These are phyloP conservation scores for Drosophila elegans DNA, from an alignment of 1,140 invertebrate species.

Conservation along the genomic window DNA sequence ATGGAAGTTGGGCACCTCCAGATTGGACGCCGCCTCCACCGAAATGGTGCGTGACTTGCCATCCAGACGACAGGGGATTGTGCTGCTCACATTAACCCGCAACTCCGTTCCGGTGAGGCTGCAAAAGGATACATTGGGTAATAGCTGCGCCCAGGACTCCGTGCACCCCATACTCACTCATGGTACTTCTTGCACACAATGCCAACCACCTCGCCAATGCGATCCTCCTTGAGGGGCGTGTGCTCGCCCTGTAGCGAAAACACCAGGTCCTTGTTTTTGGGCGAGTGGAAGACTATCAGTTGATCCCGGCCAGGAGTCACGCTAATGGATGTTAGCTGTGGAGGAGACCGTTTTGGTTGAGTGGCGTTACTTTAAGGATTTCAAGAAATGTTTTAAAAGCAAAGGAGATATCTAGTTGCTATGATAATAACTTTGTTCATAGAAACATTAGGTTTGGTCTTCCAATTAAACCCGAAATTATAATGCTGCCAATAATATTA, in stretches of 20 bases:
- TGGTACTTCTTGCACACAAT: slow-evolving; percentile 90
- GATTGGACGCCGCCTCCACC: slow-evolving; percentile 72
- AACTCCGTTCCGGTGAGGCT: slow-evolving; percentile 73
- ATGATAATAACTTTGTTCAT: too few relatives aligned
- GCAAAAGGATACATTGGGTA: neutral
- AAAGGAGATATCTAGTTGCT: too few relatives aligned
- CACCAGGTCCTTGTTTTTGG: slow-evolving; percentile 95
- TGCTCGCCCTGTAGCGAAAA: slow-evolving; percentile 87
- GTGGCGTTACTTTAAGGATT: neutral
- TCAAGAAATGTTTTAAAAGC: too few relatives aligned
- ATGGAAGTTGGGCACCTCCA: slow-evolving; percentile 77
- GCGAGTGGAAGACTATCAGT: slow-evolving; percentile 94
- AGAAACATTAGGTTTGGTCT: too few relatives aligned
- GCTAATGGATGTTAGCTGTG: slow-evolving; percentile 91
- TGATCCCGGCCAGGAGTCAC: slow-evolving; percentile 94
- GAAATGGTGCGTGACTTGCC: slow-evolving; percentile 73
- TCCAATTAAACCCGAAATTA: too few relatives aligned
- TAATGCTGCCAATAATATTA: too few relatives aligned
- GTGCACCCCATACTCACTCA: slow-evolving; percentile 87
- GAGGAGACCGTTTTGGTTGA: slow-evolving; percentile 3
- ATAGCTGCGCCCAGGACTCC: rapidly evolving
- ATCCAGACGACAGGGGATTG: slow-evolving; percentile 74
- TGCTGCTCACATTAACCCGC: slow-evolving; percentile 75
- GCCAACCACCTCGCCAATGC: slow-evolving; percentile 95
- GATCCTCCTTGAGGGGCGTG: slow-evolving; percentile 87